Evolutionary conservation across 2,113 vertebrate species (phyloP), one percentile per base, ranked within the genome.

Genomic region (Plecturocebus donacophilus): DNA sequence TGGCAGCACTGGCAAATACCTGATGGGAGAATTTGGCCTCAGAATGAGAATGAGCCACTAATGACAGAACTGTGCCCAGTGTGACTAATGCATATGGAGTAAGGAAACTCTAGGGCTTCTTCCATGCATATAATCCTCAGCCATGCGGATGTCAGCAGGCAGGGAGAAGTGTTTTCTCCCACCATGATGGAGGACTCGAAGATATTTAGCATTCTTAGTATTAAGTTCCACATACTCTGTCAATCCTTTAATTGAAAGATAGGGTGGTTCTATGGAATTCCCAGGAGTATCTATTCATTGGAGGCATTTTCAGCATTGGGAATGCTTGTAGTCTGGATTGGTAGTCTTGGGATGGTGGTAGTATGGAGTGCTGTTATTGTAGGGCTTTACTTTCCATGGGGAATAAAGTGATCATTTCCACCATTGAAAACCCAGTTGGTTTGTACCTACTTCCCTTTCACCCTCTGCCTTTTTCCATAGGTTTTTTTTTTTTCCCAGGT

Each of bases 11-110:
- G 1, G 70, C 71, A 84, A 97, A 97, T 91, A 84, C 49, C 91
- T 90, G 71, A 94, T 90, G 56, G 93, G 76, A 84, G 83, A 95
- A 88, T 61, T 8, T 95, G 90, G 61, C 76, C 49, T 95, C 66
- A 94, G 91, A 90, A 92, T 95, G 64, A 87, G 81, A 93, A 93
- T 90, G 83, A 96, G 81, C 77, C 81, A 77, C 70, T 95, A 94
- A 90, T 70, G 81, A 73, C 49, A 88, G 56, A 94, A 71, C 20
- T 61, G 75, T 77, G 61, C 47, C 35, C 80, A 61, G 27, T 85
- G 79, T 97, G 70, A 52, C 94, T 97, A 81, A 97, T 90, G 20
- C 66, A 94, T 92, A 95, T 93, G 76, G 52, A 97, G 71, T 19
- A 32, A 80, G 66, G 42, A 79, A 87, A 25, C 42, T 47, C 85